Conservation (phyloP, 2,888 invertebrate genomes). For the Lottia scabra region DNA sequence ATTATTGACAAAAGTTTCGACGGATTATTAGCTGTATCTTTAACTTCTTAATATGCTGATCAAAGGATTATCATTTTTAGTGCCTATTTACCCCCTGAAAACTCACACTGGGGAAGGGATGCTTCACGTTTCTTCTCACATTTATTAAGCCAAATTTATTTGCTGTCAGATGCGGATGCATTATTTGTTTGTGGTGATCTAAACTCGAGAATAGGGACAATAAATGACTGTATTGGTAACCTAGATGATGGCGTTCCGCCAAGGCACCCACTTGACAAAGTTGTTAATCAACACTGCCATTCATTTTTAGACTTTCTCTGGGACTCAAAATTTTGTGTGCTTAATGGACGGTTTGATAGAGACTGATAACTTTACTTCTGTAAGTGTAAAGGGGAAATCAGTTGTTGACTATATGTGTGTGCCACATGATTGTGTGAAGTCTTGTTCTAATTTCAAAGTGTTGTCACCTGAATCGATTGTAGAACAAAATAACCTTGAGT, state of each 20-base stretch:
- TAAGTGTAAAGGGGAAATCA: background rate
- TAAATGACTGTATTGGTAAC: background rate
- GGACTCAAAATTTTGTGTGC: background rate
- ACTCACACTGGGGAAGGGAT: background rate
- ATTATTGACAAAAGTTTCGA: background rate
- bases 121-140: background rate
- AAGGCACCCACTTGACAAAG: background rate
- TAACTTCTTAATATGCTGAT: background rate
- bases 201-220: background rate
- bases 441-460: background rate
- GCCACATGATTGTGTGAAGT: background rate
- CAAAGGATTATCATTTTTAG: background rate
- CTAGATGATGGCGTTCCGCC: background rate
- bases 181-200: background rate
- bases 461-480: background rate
- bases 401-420: background rate
- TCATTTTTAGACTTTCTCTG: background rate
- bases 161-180: background rate
- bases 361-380: background rate
- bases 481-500: background rate
- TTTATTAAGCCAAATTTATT: background rate
- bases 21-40: background rate
- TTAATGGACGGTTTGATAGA: background rate
- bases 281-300: background rate
- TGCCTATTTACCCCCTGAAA: too few species aligned